phyloP scores from a whole-genome alignment of 2,888 invertebrate species.

The Brachyptera putata region DNA sequence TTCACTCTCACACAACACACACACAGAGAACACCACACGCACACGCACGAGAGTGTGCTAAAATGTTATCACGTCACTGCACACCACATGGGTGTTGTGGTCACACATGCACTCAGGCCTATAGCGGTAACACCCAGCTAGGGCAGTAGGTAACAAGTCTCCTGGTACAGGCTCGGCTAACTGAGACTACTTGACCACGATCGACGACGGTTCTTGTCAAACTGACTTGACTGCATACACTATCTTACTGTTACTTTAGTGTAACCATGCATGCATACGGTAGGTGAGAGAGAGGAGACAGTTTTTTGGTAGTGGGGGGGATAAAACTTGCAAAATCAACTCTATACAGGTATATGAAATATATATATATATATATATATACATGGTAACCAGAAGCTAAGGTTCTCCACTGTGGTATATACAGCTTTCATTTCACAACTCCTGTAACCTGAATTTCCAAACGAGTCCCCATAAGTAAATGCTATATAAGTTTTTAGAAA shows the following conservation, averaged over 20 bases:
- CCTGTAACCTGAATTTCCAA: conserved; percentile 31
- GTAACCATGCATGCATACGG: conserved; percentile 1
- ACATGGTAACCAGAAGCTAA: background rate
- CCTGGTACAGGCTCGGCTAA: background rate
- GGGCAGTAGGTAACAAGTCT: conserved; percentile 15
- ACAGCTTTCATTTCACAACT: conserved; percentile 30
- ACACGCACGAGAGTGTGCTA: background rate
- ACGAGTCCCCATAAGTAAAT: conserved; percentile 16
- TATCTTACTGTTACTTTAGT: conserved; percentile 16
- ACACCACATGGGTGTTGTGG: background rate
- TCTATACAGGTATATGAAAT: background rate
- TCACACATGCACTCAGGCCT: conserved; percentile 1
- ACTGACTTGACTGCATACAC: too few species aligned
- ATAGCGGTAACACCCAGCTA: conserved; percentile 11
- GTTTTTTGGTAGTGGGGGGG: background rate
- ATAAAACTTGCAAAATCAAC: conserved; percentile 11
- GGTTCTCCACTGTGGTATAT: background rate
- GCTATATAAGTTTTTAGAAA: background rate
- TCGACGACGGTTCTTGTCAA: background rate
- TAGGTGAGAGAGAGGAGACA: conserved; percentile 1
- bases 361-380: background rate
- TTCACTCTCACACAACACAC: background rate
- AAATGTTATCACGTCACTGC: conserved; percentile 11
- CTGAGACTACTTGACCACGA: background rate
- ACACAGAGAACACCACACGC: too few species aligned